Evolutionary conservation across 1,140 invertebrate species (phyloP).

Genomic region (Drosophila cardini): DNA sequence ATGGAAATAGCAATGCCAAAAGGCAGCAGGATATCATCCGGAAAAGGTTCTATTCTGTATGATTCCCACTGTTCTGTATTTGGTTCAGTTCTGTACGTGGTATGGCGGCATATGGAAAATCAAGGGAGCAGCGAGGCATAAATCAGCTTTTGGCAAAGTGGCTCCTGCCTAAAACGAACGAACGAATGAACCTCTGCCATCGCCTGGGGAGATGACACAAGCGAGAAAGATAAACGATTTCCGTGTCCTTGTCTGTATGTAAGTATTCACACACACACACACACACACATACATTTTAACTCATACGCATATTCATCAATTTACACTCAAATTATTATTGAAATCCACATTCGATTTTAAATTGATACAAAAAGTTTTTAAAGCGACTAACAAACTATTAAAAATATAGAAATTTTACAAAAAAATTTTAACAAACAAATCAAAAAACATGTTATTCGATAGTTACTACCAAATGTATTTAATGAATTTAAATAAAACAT

Average conservation of each 20-base stretch:
- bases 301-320: not conserved
- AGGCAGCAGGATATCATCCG: slow-evolving; percentile 37
- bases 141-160: slow-evolving; percentile 57
- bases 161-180: slow-evolving; percentile 38
- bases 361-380: too few relatives aligned
- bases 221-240: slow-evolving; percentile 50
- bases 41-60: slow-evolving; percentile 34
- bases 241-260: slow-evolving; percentile 9
- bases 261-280: slow-evolving; percentile 1
- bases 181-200: slow-evolving; percentile 16
- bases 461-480: too few relatives aligned
- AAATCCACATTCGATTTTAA: too few relatives aligned
- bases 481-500: too few relatives aligned
- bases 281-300: not conserved
- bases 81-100: slow-evolving; percentile 14
- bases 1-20: not conserved
- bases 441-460: too few relatives aligned
- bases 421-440: too few relatives aligned
- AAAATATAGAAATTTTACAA: too few relatives aligned
- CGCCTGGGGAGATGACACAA: slow-evolving; percentile 10
- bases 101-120: slow-evolving; percentile 40
- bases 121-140: slow-evolving; percentile 47
- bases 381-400: too few relatives aligned
- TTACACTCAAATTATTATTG: too few relatives aligned
- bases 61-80: not conserved